A percentile compares a stretch with the other conserved stretches of the same genome.
Evolutionary conservation across 2,797 vertebrate species (phyloP).

Genomic region (Tarsius wallacei): DNA sequence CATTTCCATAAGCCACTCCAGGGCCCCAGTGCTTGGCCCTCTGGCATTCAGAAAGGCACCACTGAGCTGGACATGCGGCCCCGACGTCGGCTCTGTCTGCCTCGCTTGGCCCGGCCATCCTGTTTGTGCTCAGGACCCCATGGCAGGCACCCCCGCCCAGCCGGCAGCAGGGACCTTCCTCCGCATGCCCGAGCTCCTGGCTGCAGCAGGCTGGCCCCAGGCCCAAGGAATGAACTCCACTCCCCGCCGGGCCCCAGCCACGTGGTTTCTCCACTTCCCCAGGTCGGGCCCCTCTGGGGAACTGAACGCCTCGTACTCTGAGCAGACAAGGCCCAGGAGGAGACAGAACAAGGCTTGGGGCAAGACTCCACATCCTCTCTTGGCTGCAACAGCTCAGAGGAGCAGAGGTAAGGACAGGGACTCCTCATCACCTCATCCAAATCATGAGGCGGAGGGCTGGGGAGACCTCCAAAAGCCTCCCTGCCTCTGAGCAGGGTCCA

Average conservation of each 20-base stretch:
- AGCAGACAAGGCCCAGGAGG: slow-evolving; percentile 23
- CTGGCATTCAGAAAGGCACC: not conserved
- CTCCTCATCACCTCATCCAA: rapidly evolving
- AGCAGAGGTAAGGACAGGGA: not conserved
- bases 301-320: slow-evolving; percentile 11
- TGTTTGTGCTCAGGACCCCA: not conserved
- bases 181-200: not conserved
- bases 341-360: not conserved
- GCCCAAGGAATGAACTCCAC: slow-evolving; percentile 63
- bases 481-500: not conserved
- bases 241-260: slow-evolving; percentile 4
- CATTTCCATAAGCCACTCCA: not conserved
- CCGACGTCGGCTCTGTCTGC: not conserved
- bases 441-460: not conserved
- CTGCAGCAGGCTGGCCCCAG: slow-evolving; percentile 17
- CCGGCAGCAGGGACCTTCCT: not conserved
- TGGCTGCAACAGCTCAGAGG: not conserved
- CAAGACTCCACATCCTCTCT: not conserved
- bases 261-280: slow-evolving; percentile 31
- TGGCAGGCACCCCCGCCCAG: not conserved
- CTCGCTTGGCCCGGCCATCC: not conserved
- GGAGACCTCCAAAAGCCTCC: not conserved
- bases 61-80: rapidly evolving
- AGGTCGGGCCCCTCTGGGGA: slow-evolving; percentile 47
- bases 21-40: not conserved